Evolutionary conservation across 92 coral and sea anemone species (phyloP).

Genomic region (Parazoanthus swiftii): DNA sequence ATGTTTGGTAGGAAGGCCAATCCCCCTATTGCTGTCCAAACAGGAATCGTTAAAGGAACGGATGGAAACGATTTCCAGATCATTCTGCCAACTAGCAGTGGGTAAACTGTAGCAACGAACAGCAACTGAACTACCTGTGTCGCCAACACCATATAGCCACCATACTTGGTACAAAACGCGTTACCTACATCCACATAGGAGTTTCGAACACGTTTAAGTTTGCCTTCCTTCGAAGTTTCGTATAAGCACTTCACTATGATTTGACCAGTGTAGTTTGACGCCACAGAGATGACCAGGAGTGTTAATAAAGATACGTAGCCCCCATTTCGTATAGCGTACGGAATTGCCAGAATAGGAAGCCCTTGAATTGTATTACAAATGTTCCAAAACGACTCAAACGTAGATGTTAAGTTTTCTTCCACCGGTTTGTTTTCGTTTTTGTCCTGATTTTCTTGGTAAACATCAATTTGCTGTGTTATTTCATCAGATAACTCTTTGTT

Average conservation of each 20-base stretch:
- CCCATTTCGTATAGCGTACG: slow-evolving; percentile 85
- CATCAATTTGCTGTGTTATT: neutral
- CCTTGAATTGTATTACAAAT: slow-evolving; percentile 98
- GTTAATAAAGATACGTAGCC: slow-evolving; percentile 77
- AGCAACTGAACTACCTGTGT: slow-evolving; percentile 76
- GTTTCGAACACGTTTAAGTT: slow-evolving; percentile 68
- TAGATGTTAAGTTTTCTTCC: slow-evolving; percentile 60
- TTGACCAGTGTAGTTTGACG: slow-evolving; percentile 92
- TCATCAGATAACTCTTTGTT: neutral
- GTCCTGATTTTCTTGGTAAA: slow-evolving; percentile 27
- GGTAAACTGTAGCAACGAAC: slow-evolving; percentile 83
- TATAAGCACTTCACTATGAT: slow-evolving; percentile 83
- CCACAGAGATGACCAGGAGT: slow-evolving; percentile 66
- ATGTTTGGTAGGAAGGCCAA: slow-evolving; percentile 82
- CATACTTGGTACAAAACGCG: slow-evolving; percentile 69
- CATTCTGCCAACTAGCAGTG: slow-evolving; percentile 85
- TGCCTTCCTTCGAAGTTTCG: slow-evolving; percentile 55
- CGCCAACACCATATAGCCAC: slow-evolving; percentile 73
- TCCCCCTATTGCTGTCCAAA: slow-evolving; percentile 87
- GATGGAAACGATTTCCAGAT: slow-evolving; percentile 70
- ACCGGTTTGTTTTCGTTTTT: slow-evolving; percentile 33
- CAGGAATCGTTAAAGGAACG: slow-evolving; percentile 58
- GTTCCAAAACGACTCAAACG: slow-evolving; percentile 93
- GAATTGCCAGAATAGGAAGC: slow-evolving; percentile 90
- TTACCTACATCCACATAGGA: slow-evolving; percentile 85